Evolutionary conservation across 1,140 invertebrate genomes (phyloP), one percentile per base, ranked within the genome.

Genomic region (Melipona quadrifasciata): DNA sequence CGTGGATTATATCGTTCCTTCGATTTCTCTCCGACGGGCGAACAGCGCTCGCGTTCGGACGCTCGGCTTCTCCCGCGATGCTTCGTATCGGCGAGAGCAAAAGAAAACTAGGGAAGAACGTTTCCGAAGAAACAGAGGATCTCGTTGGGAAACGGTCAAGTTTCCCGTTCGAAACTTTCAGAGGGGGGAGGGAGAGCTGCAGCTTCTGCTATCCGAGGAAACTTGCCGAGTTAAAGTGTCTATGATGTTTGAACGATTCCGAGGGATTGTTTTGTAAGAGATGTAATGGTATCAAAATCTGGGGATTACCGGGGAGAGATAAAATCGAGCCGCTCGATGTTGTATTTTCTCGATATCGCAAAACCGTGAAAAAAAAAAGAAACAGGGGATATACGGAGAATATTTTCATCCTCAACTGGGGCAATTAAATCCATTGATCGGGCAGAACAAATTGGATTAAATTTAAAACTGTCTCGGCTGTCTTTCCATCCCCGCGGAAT

Each of bases 101-200:
- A 19, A 51, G 21, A 5, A 3, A 24, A 51, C 12, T 5, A 51
- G 14, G 47, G 17, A 55, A 58, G 67, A 86, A 72, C 78, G 24
- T 67, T 67, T 27, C 27, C 6, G 19, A 31, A 61, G 53, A 19
- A 24, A 21, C 53, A 19, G 24, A 19, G 17, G 55, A 83, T 53
- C 27, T 21, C 27, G 34, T 19, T 83, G 24, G 74, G 61, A 83
- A 78, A 83, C 74, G 74, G 75, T 70, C 74, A 78, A 78, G 75
- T 55, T 78, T 70, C n/a, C n/a, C n/a, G 51, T 24, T n/a, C 14
- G n/a, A 71, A 78, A 70, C 8, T 83, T 78, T 14, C 31, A 12
- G 34, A 57, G 53, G 39, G 65, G 34, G 55, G 74, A 75, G 68
- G 6, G 8, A 47, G 39, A 47, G 47, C 73, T 27, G 57, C 31